These are phyloP conservation scores for Nyctibius bracteatus DNA, from an alignment of 2,113 vertebrate genomes.

Conservation along the genomic window DNA sequence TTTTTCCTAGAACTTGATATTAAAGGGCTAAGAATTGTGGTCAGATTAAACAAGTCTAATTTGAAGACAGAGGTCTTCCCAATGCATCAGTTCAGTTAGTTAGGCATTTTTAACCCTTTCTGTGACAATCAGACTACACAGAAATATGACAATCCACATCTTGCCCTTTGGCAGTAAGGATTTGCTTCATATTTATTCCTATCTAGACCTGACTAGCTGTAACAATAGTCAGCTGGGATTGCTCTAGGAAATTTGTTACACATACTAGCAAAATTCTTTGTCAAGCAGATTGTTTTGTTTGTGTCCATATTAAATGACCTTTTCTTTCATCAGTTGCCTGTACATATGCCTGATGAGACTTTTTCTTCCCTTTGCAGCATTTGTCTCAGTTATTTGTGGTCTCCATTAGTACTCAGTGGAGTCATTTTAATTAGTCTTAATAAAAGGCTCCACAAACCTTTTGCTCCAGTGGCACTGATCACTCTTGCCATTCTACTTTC, in stretches of 20 bases:
- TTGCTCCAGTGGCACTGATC: not conserved
- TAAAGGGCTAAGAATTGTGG: not conserved
- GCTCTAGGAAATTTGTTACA: not conserved
- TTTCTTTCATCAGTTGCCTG: not conserved
- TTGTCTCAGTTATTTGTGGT: not conserved
- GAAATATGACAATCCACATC: not conserved
- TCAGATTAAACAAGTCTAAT: not conserved
- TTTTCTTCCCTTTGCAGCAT: not conserved
- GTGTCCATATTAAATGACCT: not conserved
- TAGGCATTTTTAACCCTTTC: not conserved
- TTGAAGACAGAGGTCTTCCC: not conserved
- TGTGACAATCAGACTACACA: not conserved
- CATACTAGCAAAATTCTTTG: not conserved
- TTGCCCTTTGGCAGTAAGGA: not conserved
- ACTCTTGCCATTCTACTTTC: not conserved
- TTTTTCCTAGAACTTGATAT: constrained; percentile 1
- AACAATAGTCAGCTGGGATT: not conserved
- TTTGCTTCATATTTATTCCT: not conserved
- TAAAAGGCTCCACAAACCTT: not conserved
- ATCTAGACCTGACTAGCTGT: not conserved
- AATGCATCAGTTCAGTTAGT: not conserved
- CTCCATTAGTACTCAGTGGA: not conserved
- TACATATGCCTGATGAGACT: not conserved
- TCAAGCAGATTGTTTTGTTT: not conserved
- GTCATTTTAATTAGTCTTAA: not conserved